Evolutionary conservation across 2,797 vertebrate genomes (phyloP), one percentile per base, ranked within the genome.

Genomic region (Parauchenoglanis punctatus): DNA sequence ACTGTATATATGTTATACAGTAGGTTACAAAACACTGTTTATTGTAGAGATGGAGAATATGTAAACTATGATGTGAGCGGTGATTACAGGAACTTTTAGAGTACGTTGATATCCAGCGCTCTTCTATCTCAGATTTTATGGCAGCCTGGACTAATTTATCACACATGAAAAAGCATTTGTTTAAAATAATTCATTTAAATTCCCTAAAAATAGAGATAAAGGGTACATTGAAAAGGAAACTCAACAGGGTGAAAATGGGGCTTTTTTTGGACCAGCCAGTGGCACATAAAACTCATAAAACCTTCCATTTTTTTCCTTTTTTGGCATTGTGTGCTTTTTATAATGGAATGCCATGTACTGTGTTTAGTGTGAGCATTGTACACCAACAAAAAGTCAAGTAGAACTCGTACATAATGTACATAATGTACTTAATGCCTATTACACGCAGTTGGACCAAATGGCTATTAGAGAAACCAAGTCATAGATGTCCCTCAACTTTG

Each of bases 371-470:
- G 76, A 88, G 73, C 88, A 84, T 88, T 88, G 78, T 73, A 89
- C 77, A 65, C 44, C 83, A 61, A 78, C 23, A 83, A 40, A 88
- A 73, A 56, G 72, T 82, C 23, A 90, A 86, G 84, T 86, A 75
- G 44, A 75, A 85, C 91, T 89, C 84, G 89, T 92, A 90, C 81
- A 90, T 88, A 90, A 63, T 86, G 87, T 90, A 83, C 86, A 86
- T 75, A 92, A 81, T 86, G 87, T 90, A 83, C 86, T 85, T 75
- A 92, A 81, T 82, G 84, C 81, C 59, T 85, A 90, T 92, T 85
- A 91, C 90, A 89, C 91, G 88, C 90, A 92, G 90, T 87, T 87
- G 92, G 95, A 94, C 94, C 94, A 95, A 94, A 94, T 78, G 59
- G 89, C 92, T 91, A 81, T 80, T 81, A 89, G 85, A 88, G 91